Base-by-base conservation (phyloP, 2,888 invertebrate species). In the Pristionchus exspectatus region DNA sequence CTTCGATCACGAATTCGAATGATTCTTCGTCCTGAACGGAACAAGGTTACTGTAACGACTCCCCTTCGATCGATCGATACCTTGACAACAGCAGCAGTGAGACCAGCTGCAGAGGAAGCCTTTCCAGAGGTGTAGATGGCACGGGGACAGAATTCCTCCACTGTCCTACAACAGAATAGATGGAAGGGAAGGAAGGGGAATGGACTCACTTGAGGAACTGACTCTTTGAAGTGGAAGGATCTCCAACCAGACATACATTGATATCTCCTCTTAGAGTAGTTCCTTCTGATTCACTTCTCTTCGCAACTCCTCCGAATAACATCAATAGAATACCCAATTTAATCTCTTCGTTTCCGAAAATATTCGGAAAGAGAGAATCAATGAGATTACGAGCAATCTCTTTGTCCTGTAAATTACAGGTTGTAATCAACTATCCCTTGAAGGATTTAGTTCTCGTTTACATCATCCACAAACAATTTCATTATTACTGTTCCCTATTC, bases 41-140 rank as follows among this genome's bases (percentile, higher is more conserved):
- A 38, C 24, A 16, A 12, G 63, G 14, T 5, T 86, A 86, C 86
- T 59, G 63, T 86, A 63, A 9, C n/a, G 14, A 16, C 50, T 0
- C 14, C 27, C 27, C 56, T 24, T 24, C 24, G 7, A 16, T 33
- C 69, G 27, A 63, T 86, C 9, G 16, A 33, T 59, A 90, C 91
- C 90, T 97, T 97, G 0, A 99, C 98, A 0, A 99, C 99, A 30
- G 99, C 99, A 0, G 99, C 99, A 0, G 99, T 99, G 85, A 99
- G 96, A 96, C 99, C 99, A 87, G 99, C 99, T 0, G 99, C 99
- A 3, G 97, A 97, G 0, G 98, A 98, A 0, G 98, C 99, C 96
- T 99, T 99, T 14, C 99, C 99, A 74, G 98, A 98, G 0, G 99
- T 99, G 95, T 99, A 99, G 10, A 99, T 97, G 0, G 99, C 98